These are phyloP conservation scores for Tokudaia tokunoshimensis DNA, from an alignment of 2,797 vertebrate genomes.

Conservation along the genomic window DNA sequence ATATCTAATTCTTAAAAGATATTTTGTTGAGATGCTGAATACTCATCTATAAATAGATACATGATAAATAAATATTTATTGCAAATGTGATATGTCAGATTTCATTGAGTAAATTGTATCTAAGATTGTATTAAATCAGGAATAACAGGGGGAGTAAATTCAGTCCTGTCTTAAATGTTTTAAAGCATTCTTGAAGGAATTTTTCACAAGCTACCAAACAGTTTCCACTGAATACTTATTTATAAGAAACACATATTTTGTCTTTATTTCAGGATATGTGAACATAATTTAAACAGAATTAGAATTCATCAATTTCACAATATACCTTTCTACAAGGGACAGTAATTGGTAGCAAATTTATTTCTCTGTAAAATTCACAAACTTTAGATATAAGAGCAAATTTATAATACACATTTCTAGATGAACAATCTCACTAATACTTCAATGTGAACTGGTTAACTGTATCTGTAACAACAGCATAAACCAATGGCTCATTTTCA, in stretches of 20 bases:
- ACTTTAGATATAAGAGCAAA: not conserved
- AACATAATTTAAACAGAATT: not conserved
- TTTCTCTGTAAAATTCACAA: not conserved
- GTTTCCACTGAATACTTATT: not conserved
- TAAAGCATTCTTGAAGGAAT: not conserved
- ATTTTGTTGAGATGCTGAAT: not conserved
- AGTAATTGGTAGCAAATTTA: not conserved
- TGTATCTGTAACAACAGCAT: not conserved
- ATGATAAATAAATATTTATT: not conserved
- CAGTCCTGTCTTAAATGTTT: not conserved
- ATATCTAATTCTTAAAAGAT: not conserved
- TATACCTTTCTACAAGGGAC: not conserved
- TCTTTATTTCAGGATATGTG: not conserved
- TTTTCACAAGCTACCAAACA: not conserved
- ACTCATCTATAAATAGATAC: not conserved
- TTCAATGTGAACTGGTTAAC: slow-evolving; percentile 25
- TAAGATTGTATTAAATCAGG: not conserved
- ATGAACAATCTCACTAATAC: slow-evolving; percentile 24
- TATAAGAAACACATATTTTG: not conserved
- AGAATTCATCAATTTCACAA: not conserved
- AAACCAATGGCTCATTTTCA: slow-evolving; percentile 14
- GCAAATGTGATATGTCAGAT: not conserved
- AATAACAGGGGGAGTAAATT: not conserved
- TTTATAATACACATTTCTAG: not conserved
- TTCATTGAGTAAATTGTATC: slow-evolving; percentile 6